Conservation (phyloP, 2,888 invertebrate genomes). For the Disparrhopalites patrizii region DNA sequence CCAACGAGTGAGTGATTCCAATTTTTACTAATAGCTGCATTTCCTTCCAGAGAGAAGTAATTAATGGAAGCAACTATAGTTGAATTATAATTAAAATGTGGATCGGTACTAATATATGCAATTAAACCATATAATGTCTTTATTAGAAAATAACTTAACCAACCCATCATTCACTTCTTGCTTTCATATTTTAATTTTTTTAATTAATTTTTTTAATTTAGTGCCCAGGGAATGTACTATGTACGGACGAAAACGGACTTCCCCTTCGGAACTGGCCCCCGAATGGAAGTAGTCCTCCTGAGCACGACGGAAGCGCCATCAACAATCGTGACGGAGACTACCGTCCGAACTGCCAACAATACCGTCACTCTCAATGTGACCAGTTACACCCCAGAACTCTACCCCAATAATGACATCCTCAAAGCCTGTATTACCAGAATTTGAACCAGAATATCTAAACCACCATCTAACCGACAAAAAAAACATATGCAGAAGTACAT, state of each 20-base stretch:
- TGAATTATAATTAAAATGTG: too few species aligned
- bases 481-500: too few species aligned
- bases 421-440: slow-evolving; percentile 22
- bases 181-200: not conserved
- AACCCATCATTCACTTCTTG: too few species aligned
- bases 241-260: slow-evolving; percentile 22
- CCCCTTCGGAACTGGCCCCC: slow-evolving; percentile 24
- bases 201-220: too few species aligned
- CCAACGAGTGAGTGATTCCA: slow-evolving; percentile 17
- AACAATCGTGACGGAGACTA: slow-evolving; percentile 17
- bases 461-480: too few species aligned
- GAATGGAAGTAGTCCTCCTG: slow-evolving; percentile 18
- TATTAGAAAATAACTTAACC: too few species aligned
- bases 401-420: slow-evolving; percentile 27
- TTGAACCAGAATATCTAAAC: too few species aligned
- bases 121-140: too few species aligned
- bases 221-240: slow-evolving; percentile 25
- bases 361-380: slow-evolving; percentile 21
- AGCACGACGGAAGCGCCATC: slow-evolving; percentile 20
- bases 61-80: too few species aligned
- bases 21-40: too few species aligned
- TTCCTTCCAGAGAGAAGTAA: too few species aligned
- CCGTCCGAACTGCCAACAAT: not conserved
- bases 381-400: slow-evolving; percentile 18
- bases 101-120: too few species aligned